Base-by-base conservation (phyloP, 2,888 invertebrate genomes). In the Sussaba pulchella region DNA sequence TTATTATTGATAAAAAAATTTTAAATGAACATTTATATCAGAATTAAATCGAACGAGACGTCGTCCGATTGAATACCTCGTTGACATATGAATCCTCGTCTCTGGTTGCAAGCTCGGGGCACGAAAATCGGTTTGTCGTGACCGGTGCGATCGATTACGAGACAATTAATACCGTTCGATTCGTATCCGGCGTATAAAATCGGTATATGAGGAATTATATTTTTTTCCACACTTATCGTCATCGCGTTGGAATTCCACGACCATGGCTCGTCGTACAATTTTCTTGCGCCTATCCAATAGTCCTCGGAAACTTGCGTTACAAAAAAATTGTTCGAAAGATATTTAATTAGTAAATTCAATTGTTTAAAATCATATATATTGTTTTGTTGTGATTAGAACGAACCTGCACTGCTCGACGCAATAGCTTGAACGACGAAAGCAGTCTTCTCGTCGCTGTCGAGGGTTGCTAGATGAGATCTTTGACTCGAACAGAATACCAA, bases 21-120 rank as follows among this genome's bases (percentile, higher is more conserved):
- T n/a, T n/a, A n/a, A n/a, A n/a, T n/a, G n/a, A n/a, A n/a, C n/a
- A n/a, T n/a, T n/a, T n/a, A n/a, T n/a, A n/a, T n/a, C n/a, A n/a
- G n/a, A n/a, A n/a, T n/a, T n/a, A n/a, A n/a, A n/a, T n/a, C n/a
- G n/a, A n/a, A n/a, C n/a, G n/a, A n/a, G n/a, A n/a, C n/a, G 6
- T 24, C n/a, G 8, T 5, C 2, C 24, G n/a, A 43, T 52, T 26
- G n/a, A 24, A 21, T 66, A 87, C 86, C 69, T 77, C 82, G 82
- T 69, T 87, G 85, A 21, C 87, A 88, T 39, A 87, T 77, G 39
- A 88, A 83, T 54, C 83, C 76, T 14, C 84, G 82, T 21, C 69
- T 69, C n/a, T 84, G 78, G 50, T 86, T 81, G 69, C 87, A 88
- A 14, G 76, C 69, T 2, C 76, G 57, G 3, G 82, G 81, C 14